Percentiles rank a stretch among this genome's conserved stretches.
phyloP scores from a whole-genome alignment of 1,140 invertebrate genomes.

The Arion vulgaris region DNA sequence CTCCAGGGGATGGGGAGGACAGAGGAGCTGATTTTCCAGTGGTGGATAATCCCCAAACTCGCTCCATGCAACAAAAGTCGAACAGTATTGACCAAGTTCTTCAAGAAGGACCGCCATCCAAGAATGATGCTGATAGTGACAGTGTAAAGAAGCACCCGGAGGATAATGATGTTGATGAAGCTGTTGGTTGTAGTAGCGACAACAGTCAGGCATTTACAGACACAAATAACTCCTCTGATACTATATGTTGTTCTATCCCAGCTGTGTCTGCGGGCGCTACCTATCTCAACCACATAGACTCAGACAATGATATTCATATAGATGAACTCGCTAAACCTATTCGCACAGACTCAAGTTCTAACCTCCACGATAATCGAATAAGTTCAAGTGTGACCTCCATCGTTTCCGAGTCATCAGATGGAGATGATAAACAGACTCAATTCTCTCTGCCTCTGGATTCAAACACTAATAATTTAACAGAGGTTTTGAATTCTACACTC shows the following conservation, averaged over 20 bases:
- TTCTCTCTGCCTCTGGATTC: conserved; percentile 63
- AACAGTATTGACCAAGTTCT: conserved; percentile 59
- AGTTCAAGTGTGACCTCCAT: conserved; percentile 12
- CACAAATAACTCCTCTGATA: conserved; percentile 1
- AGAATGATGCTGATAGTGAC: background rate
- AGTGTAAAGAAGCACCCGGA: background rate
- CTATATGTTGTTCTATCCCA: background rate
- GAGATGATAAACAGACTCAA: conserved; percentile 47
- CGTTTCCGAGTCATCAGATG: background rate
- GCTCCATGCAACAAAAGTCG: conserved; percentile 51
- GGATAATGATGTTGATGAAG: background rate
- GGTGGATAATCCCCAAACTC: conserved; percentile 51
- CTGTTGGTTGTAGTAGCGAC: background rate
- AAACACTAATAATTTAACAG: conserved; percentile 34
- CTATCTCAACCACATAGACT: background rate
- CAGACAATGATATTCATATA: background rate
- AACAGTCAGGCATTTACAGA: background rate
- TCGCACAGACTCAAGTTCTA: background rate
- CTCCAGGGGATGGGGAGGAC: conserved; percentile 51
- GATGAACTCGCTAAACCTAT: background rate
- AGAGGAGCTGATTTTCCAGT: conserved; percentile 51
- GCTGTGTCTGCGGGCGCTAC: background rate
- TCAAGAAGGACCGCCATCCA: conserved; percentile 28
- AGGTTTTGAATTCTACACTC: background rate
- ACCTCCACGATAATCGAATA: conserved; percentile 24